phyloP scores from a whole-genome alignment of 2,797 vertebrate genomes.

The Paramormyrops hopkinsi region DNA sequence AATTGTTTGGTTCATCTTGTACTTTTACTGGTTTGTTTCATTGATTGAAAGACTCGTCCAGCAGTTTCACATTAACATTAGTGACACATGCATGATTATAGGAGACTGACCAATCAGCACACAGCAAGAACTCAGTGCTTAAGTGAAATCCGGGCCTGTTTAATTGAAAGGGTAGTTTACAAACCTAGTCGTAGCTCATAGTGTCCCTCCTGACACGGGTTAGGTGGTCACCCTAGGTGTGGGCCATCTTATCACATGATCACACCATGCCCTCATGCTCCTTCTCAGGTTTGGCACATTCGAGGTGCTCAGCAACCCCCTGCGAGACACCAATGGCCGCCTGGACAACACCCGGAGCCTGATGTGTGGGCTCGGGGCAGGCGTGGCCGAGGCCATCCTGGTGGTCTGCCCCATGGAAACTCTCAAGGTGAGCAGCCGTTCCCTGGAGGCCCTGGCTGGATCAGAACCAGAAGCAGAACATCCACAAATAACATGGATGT shows the following conservation, averaged over 20 bases:
- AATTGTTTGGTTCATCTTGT: background rate
- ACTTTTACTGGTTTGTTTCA: background rate
- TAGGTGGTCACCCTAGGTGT: background rate
- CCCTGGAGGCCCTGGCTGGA: background rate
- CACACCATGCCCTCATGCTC: too few relatives aligned
- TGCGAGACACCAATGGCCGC: conserved; percentile 62
- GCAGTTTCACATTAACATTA: background rate
- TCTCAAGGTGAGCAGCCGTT: conserved; percentile 55
- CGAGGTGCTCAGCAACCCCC: conserved; percentile 67
- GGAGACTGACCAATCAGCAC: background rate
- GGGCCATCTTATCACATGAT: background rate
- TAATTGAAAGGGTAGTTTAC: background rate
- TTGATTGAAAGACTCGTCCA: background rate
- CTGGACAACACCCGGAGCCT: conserved; percentile 68
- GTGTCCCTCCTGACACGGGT: background rate
- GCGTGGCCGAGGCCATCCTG: conserved; percentile 62
- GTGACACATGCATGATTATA: background rate
- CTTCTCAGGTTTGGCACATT: conserved; percentile 66
- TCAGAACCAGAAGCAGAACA: background rate
- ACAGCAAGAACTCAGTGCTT: background rate
- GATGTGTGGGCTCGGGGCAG: conserved; percentile 65
- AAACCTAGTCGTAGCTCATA: background rate
- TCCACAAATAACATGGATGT: background rate
- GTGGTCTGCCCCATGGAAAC: conserved; percentile 75
- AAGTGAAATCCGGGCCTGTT: background rate